A percentile compares a stretch with the other conserved stretches of the same genome.
Conservation (phyloP, 2,113 vertebrate genomes). For the Panurus biarmicus region DNA sequence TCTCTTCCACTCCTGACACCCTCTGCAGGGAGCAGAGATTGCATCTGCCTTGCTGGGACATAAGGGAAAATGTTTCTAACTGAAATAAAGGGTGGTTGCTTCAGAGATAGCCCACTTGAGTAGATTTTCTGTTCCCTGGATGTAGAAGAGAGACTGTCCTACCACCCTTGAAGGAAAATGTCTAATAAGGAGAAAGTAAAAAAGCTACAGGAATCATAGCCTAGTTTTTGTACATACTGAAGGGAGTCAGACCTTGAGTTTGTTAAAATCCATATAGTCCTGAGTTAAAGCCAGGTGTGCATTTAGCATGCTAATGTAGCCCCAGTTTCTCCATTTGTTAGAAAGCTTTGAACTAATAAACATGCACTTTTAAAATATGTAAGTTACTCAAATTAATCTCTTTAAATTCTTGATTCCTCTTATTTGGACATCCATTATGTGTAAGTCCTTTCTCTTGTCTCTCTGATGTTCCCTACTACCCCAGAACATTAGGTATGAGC, state of each 20-base stretch:
- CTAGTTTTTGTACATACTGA: background rate
- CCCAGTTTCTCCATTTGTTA: background rate
- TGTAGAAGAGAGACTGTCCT: background rate
- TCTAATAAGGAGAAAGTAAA: background rate
- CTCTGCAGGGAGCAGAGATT: constrained; percentile 30
- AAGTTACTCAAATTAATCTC: background rate
- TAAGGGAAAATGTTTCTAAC: background rate
- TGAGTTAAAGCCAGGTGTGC: background rate
- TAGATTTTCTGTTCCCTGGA: background rate
- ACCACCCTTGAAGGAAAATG: background rate
- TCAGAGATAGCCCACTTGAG: background rate
- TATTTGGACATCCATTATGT: background rate
- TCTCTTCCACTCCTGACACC: background rate
- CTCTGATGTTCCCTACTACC: background rate
- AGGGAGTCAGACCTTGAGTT: background rate
- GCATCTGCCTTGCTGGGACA: constrained; percentile 35
- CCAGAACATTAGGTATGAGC: background rate
- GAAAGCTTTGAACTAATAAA: background rate
- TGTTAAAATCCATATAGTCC: background rate
- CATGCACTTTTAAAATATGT: background rate
- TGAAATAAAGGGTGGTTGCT: background rate
- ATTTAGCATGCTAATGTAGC: background rate
- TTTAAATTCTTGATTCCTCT: background rate
- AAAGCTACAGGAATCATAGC: background rate
- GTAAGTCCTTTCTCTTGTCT: background rate